These are phyloP conservation scores for Euthynnus affinis DNA, from an alignment of 2,797 vertebrate species.

Conservation along the genomic window DNA sequence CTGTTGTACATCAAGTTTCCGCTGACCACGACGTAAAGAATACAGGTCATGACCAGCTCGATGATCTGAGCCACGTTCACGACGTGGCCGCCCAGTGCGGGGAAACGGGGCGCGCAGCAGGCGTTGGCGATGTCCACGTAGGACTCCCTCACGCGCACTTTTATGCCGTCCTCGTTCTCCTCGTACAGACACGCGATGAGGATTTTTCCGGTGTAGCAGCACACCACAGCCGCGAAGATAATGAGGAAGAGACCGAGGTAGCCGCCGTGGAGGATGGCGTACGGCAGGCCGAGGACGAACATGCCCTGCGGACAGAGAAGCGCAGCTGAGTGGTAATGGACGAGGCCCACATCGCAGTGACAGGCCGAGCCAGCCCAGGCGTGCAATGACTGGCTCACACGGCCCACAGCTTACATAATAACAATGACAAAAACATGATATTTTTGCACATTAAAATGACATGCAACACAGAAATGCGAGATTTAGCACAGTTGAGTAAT, in stretches of 20 bases:
- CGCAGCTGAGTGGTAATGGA: constrained; percentile 63
- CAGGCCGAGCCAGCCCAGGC: constrained; percentile 62
- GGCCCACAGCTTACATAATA: constrained; percentile 59
- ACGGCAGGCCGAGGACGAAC: constrained; percentile 97
- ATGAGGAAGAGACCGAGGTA: constrained; percentile 97
- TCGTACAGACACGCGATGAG: constrained; percentile 96
- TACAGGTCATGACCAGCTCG: constrained; percentile 97
- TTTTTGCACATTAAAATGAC: not conserved
- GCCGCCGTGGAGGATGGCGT: constrained; percentile 96
- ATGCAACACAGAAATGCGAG: not conserved
- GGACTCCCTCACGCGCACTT: constrained; percentile 94
- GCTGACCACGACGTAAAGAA: constrained; percentile 97
- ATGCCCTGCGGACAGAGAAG: constrained; percentile 91
- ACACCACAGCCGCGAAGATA: constrained; percentile 95
- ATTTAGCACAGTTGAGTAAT: not conserved
- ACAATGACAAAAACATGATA: not conserved
- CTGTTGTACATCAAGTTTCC: constrained; percentile 98
- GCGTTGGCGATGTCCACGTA: constrained; percentile 97
- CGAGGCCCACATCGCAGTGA: constrained; percentile 72
- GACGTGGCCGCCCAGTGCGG: constrained; percentile 90
- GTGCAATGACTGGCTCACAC: constrained; percentile 33
- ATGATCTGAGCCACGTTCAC: constrained; percentile 97
- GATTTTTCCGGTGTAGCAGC: constrained; percentile 98
- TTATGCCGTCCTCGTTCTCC: constrained; percentile 94
- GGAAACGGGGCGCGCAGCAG: constrained; percentile 94